phyloP scores from a whole-genome alignment of 2,888 invertebrate genomes.

The Belgica antarctica region DNA sequence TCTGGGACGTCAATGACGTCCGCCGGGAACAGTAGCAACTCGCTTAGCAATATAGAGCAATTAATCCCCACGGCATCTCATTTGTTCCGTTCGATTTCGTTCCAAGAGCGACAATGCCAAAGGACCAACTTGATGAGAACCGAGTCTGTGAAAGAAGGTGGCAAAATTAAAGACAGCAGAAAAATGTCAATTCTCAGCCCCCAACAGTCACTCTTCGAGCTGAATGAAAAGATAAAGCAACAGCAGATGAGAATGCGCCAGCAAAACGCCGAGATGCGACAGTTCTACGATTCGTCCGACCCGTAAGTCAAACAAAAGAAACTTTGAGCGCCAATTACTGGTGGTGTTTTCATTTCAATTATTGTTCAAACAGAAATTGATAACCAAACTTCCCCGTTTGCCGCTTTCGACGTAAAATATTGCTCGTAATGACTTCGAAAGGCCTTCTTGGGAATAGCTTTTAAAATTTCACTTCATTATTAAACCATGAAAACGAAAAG shows the following conservation, averaged over 20 bases:
- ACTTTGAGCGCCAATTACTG: too few species aligned
- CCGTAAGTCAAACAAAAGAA: too few species aligned
- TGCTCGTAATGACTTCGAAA: too few species aligned
- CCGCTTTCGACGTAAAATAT: too few species aligned
- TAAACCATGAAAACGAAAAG: too few species aligned
- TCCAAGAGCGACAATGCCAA: slow-evolving; percentile 41
- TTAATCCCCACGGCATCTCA: background rate
- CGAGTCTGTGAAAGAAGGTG: slow-evolving; percentile 9
- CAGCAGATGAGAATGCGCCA: slow-evolving; percentile 28
- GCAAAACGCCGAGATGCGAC: too few species aligned
- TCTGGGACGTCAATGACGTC: background rate
- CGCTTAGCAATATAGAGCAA: background rate
- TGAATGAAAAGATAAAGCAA: slow-evolving; percentile 30
- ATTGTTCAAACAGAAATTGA: too few species aligned
- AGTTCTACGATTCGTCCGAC: slow-evolving; percentile 32
- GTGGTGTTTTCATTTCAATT: too few species aligned
- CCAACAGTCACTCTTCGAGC: slow-evolving; percentile 27
- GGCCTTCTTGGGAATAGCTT: too few species aligned
- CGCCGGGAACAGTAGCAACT: slow-evolving; percentile 6
- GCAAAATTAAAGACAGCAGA: background rate
- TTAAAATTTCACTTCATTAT: too few species aligned
- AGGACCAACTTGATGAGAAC: background rate
- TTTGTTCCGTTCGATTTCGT: slow-evolving; percentile 41
- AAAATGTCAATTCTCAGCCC: slow-evolving; percentile 32
- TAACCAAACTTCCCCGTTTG: too few species aligned